Evolutionary conservation across 2,888 invertebrate species (phyloP).

Genomic region (Perizoma flavofasciatum): DNA sequence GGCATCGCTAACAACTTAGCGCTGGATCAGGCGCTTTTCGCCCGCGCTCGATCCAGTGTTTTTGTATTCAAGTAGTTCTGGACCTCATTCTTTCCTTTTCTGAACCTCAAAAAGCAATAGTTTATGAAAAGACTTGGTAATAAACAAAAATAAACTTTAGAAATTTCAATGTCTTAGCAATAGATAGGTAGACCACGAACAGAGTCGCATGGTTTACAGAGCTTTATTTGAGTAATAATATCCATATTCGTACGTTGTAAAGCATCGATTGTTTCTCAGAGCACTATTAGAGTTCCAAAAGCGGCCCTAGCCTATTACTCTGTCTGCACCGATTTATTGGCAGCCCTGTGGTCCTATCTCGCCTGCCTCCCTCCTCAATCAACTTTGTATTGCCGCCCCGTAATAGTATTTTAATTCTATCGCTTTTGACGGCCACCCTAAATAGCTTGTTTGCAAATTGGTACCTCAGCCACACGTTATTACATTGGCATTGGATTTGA

Average conservation of each 20-base stretch:
- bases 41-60: conserved; percentile 2
- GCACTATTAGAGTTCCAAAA: not conserved
- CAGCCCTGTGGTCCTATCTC: conserved; percentile 26
- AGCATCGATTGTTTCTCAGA: no score
- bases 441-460: conserved; percentile 75
- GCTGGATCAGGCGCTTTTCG: conserved; percentile 22
- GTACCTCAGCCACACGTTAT: conserved; percentile 51
- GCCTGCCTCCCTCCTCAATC: conserved; percentile 62
- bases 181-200: no score
- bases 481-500: conserved; percentile 45
- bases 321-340: conserved; percentile 16
- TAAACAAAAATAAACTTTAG: no score
- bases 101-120: not conserved
- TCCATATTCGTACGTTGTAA: no score
- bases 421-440: conserved; percentile 70
- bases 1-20: conserved; percentile 31
- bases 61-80: not conserved
- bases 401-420: conserved; percentile 83
- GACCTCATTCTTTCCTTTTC: no score
- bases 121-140: no score
- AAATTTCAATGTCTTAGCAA: no score
- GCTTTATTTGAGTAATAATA: no score
- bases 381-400: conserved; percentile 71
- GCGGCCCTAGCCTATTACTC: not conserved
- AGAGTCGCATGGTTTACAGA: no score